phyloP scores from a whole-genome alignment of 2,113 vertebrate species.

The Tringa solitaria region DNA sequence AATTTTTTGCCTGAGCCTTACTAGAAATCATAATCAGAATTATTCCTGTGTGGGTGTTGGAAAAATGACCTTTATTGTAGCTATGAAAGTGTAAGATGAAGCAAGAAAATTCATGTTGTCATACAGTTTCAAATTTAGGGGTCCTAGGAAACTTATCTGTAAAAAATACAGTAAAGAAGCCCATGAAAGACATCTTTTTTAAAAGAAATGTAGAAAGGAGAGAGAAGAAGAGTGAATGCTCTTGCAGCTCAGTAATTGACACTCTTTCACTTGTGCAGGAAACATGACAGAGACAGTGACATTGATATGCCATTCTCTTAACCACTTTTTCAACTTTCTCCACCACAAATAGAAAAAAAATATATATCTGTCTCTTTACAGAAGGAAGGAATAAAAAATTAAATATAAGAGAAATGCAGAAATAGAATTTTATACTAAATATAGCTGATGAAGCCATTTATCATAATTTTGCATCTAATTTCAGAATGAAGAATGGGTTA shows the following conservation, averaged over 20 bases:
- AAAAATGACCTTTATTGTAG: background rate
- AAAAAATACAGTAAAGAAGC: background rate
- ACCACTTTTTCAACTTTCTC: background rate
- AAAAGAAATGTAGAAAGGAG: background rate
- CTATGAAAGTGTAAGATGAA: background rate
- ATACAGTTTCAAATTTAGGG: background rate
- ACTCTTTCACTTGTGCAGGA: background rate
- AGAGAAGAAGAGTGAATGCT: background rate
- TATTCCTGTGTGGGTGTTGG: background rate
- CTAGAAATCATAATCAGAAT: background rate
- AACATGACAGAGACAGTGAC: background rate
- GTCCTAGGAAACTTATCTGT: background rate
- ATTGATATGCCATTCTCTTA: background rate
- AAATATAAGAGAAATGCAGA: background rate
- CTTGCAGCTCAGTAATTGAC: background rate
- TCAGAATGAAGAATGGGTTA: background rate
- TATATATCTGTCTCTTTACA: background rate
- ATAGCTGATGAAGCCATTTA: background rate
- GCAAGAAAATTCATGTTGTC: background rate
- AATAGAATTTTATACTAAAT: background rate
- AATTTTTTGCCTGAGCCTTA: background rate
- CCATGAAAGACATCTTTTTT: background rate
- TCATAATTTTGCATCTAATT: background rate
- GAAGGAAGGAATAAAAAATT: background rate
- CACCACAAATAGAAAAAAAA: background rate